A percentile compares a stretch with the other conserved stretches of the same genome.
These are phyloP conservation scores for Noctua janthina DNA, from an alignment of 2,888 invertebrate species.

Conservation along the genomic window DNA sequence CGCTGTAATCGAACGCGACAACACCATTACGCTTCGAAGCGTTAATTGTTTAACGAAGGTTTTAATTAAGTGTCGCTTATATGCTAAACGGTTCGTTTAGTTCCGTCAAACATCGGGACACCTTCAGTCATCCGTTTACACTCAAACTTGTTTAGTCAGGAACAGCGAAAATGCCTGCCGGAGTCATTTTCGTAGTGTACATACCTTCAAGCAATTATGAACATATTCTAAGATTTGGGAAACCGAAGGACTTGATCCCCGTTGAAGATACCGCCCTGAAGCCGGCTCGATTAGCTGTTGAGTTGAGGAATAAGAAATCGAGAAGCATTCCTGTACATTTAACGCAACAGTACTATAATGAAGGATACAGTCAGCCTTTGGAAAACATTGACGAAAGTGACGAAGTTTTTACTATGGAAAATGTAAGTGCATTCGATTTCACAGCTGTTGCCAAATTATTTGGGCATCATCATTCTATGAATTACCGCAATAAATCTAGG, in stretches of 20 bases:
- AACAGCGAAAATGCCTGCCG: conserved; percentile 86
- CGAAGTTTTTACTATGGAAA: conserved; percentile 92
- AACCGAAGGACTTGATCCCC: conserved; percentile 79
- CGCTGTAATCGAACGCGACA: conserved; percentile 45
- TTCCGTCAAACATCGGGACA: conserved; percentile 50
- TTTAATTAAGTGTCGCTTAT: conserved; percentile 72
- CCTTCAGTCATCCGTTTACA: conserved; percentile 36
- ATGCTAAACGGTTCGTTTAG: conserved; percentile 59
- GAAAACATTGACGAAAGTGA: conserved; percentile 85
- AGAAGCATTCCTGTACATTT: conserved; percentile 84
- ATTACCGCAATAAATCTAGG: neutral
- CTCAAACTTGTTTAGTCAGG: neutral
- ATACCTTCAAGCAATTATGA: conserved; percentile 93
- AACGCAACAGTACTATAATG: conserved; percentile 83
- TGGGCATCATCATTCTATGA: conserved; percentile 2
- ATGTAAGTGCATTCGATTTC: conserved; percentile 81
- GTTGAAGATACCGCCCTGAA: conserved; percentile 74
- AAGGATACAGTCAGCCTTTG: conserved; percentile 78
- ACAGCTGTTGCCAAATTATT: conserved; percentile 38
- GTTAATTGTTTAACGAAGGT: conserved; percentile 69
- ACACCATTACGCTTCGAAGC: conserved; percentile 44
- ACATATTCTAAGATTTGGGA: conserved; percentile 90
- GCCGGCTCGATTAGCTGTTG: conserved; percentile 80
- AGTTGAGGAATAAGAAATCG: conserved; percentile 82
- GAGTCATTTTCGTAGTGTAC: conserved; percentile 93